These are phyloP conservation scores for Setipinna tenuifilis DNA, from an alignment of 2,797 vertebrate genomes.

Conservation along the genomic window DNA sequence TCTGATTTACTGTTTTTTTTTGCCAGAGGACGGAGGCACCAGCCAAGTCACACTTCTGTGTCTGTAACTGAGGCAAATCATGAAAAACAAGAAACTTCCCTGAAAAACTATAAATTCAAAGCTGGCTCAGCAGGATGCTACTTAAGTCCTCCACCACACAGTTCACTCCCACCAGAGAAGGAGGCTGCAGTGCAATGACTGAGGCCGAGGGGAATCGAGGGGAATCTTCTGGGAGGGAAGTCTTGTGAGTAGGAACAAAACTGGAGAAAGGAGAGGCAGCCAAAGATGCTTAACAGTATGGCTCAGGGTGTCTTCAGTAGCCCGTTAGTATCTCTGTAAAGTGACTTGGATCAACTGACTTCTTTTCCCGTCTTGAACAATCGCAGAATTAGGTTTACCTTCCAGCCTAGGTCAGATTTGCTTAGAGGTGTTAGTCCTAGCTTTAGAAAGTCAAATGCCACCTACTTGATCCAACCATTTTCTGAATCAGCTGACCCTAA, in stretches of 20 bases:
- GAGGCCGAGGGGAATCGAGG: not conserved
- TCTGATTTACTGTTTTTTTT: slow-evolving; percentile 8
- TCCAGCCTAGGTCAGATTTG: too few relatives aligned
- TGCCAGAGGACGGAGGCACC: not conserved
- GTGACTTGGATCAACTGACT: too few relatives aligned
- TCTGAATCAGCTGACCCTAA: too few relatives aligned
- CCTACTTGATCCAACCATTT: too few relatives aligned
- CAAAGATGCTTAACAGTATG: not conserved
- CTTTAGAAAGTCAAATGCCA: too few relatives aligned
- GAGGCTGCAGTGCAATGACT: not conserved
- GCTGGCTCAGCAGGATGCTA: not conserved
- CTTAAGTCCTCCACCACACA: not conserved
- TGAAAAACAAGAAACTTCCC: not conserved
- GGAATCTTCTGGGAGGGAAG: not conserved
- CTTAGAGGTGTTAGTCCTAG: too few relatives aligned
- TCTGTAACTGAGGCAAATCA: not conserved
- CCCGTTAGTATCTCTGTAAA: not conserved
- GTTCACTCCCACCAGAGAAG: not conserved
- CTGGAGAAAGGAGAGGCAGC: not conserved
- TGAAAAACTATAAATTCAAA: slow-evolving; percentile 1
- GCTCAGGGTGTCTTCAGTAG: not conserved
- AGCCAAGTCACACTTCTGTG: slow-evolving; percentile 7
- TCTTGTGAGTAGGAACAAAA: not conserved
- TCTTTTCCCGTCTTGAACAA: not conserved
- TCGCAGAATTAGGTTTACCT: not conserved